Evolutionary conservation across 2,797 vertebrate genomes (phyloP).

Genomic region (Cyprinella venusta): DNA sequence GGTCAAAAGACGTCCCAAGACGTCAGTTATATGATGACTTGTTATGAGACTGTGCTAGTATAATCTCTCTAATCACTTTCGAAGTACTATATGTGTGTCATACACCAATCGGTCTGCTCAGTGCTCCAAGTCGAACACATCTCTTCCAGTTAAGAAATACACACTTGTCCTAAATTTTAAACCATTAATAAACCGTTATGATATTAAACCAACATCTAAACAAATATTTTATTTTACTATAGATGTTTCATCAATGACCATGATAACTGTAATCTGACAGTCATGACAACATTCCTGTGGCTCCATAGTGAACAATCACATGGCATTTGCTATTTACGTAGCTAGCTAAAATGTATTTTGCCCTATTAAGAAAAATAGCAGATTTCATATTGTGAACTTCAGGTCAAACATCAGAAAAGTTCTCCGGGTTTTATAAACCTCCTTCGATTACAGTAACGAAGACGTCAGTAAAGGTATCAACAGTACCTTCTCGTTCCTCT

Average conservation of each 20-base stretch:
- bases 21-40: too few species aligned
- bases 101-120: background rate
- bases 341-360: background rate
- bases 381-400: background rate
- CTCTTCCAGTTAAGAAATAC: background rate
- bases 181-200: background rate
- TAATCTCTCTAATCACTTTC: too few species aligned
- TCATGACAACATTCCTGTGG: background rate
- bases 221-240: background rate
- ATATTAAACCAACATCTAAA: background rate
- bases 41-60: too few species aligned
- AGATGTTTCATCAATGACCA: background rate
- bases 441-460: background rate
- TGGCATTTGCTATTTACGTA: background rate
- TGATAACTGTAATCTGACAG: background rate
- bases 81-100: background rate
- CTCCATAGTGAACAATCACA: background rate
- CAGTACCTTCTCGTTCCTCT: background rate
- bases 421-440: background rate
- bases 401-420: background rate
- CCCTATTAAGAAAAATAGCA: background rate
- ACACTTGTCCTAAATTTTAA: background rate
- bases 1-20: too few species aligned
- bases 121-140: background rate
- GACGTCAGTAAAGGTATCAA: background rate